Base-by-base conservation (phyloP, 2,797 vertebrate genomes). In the Poeciliopsis infans region DNA sequence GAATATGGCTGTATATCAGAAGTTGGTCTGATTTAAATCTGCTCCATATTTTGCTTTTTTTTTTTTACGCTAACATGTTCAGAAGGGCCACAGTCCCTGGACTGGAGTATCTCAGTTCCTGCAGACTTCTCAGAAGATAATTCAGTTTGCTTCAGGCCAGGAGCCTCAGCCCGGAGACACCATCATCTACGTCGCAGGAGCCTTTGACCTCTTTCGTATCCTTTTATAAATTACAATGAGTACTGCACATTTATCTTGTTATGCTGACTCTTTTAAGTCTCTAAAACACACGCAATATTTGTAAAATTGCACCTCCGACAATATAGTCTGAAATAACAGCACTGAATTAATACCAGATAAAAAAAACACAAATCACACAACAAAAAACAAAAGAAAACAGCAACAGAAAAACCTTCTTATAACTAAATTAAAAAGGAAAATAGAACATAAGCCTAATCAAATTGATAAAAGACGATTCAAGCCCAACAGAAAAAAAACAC, bases 131-230 rank as follows among this genome's bases (percentile, higher is more conserved):
- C 98, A 98, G 92, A 99, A 99, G 93, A 99, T 99, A 91, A 99
- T 99, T 93, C 98, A 99, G 95, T 99, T 99, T 79, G 98, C 98
- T 0, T 99, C 98, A 0, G 98, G 98, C 73, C 97, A 98, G 88
- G 98, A 99, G 64, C 97, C 98, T 0, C 95, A 98, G 93, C 96
- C 97, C 0, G 97, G 96, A 64, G 97, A 99, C 93, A 97, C 96
- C 1, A 96, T 99, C 90, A 98, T 99, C 92, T 99, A 99, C 0
- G 98, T 99, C 81, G 98, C 98, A 0, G 98, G 98, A 25, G 98
- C 98, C 3, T 99, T 99, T 0, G 98, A 99, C 92, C 96, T 99
- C 15, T 99, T 99, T 91, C 98, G 97, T 99, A 99, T 98, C 98
- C 96, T 96, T 51, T 45, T 45, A 43, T 15, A 70, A 45, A 70